Percentiles rank a stretch among this genome's conserved stretches.
phyloP scores from a whole-genome alignment of 2,797 vertebrate species.

The Clarias laeviceps region DNA sequence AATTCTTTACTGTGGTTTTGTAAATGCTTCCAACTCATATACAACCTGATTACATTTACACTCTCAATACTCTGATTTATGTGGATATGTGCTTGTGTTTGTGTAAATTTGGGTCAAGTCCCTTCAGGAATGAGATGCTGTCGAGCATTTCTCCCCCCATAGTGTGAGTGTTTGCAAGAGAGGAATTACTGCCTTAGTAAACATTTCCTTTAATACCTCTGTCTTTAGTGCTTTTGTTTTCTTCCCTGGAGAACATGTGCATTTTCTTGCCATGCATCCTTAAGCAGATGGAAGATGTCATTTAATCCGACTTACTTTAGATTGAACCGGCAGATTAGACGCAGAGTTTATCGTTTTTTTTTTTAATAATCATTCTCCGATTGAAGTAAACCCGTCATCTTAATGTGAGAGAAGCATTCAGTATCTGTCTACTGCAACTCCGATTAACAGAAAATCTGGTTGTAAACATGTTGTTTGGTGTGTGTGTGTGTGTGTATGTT shows the following conservation, averaged over 20 bases:
- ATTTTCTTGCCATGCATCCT: slow-evolving; percentile 72
- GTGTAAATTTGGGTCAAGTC: slow-evolving; percentile 61
- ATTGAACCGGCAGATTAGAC: slow-evolving; percentile 79
- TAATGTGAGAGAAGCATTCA: slow-evolving; percentile 70
- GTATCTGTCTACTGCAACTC: slow-evolving; percentile 54
- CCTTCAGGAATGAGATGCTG: slow-evolving; percentile 65
- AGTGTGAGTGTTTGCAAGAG: slow-evolving; percentile 44
- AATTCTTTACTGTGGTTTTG: slow-evolving; percentile 69
- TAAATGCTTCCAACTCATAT: slow-evolving; percentile 71
- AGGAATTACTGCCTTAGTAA: slow-evolving; percentile 61
- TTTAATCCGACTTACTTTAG: slow-evolving; percentile 80
- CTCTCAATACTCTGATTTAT: slow-evolving; percentile 61
- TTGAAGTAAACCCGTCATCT: slow-evolving; percentile 79
- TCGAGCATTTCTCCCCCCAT: slow-evolving; percentile 50
- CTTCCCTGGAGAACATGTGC: slow-evolving; percentile 69
- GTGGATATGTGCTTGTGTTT: slow-evolving; percentile 36
- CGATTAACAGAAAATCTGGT: slow-evolving; percentile 55
- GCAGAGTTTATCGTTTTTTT: slow-evolving; percentile 62
- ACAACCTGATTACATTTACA: slow-evolving; percentile 73
- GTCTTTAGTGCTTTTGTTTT: slow-evolving; percentile 70
- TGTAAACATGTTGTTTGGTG: slow-evolving; percentile 48
- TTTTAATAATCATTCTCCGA: slow-evolving; percentile 74
- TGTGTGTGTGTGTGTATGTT: slow-evolving; percentile 7
- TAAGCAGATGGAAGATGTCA: slow-evolving; percentile 77
- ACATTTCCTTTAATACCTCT: slow-evolving; percentile 61